Conservation (phyloP, 2,888 invertebrate species). For the Holacanthella duospinosa region DNA sequence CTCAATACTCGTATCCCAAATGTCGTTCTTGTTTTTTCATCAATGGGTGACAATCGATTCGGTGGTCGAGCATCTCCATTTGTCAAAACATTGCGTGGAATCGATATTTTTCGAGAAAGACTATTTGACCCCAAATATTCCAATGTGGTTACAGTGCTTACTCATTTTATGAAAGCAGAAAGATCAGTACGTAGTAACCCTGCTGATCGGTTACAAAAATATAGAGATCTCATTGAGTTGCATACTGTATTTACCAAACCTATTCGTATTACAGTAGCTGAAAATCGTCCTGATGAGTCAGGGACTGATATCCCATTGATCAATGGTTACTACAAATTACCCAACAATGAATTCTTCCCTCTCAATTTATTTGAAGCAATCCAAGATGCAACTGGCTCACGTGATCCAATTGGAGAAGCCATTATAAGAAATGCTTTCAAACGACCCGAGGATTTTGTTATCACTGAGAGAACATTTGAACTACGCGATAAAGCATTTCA, state of each 20-base stretch:
- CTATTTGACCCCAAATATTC: not conserved
- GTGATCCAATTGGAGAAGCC: constrained; percentile 15
- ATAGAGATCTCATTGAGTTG: constrained; percentile 13
- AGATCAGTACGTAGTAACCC: not conserved
- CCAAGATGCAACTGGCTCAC: constrained; percentile 1
- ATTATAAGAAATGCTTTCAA: constrained; percentile 14
- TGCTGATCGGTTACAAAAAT: not conserved
- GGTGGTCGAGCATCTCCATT: constrained; percentile 15
- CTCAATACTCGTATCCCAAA: constrained; percentile 15
- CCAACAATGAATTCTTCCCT: constrained; percentile 17
- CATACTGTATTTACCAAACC: constrained; percentile 19
- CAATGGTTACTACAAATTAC: constrained; percentile 15
- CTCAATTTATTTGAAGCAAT: constrained; percentile 16
- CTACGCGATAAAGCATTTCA: not conserved
- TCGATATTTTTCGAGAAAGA: not conserved
- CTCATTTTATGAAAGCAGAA: constrained; percentile 1
- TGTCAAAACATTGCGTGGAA: constrained; percentile 11
- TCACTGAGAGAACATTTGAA: not conserved
- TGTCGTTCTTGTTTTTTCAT: constrained; percentile 19
- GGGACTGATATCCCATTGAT: constrained; percentile 10
- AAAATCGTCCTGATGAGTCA: constrained; percentile 14
- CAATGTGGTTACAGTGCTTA: not conserved
- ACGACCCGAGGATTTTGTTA: constrained; percentile 7
- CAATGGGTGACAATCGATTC: constrained; percentile 21
- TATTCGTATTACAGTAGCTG: constrained; percentile 12